Conservation (phyloP, 2,113 vertebrate genomes). For the Eublepharis macularius region DNA sequence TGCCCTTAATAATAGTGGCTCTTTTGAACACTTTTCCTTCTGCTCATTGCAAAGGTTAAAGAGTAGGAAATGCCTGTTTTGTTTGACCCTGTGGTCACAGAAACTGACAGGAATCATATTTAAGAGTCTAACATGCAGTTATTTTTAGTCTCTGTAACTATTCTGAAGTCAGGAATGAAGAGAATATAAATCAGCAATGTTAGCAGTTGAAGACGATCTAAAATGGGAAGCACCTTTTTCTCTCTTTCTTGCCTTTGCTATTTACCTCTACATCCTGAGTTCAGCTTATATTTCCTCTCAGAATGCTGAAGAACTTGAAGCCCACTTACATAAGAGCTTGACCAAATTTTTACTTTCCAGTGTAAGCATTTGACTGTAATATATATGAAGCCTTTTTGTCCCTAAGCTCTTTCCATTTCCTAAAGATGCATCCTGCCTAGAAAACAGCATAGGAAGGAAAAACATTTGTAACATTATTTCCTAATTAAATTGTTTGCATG, state of each 20-base stretch:
- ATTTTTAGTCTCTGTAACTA: conserved; percentile 66
- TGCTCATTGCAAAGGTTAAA: conserved; percentile 65
- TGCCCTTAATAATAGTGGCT: conserved; percentile 65
- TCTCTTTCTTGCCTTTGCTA: conserved; percentile 49
- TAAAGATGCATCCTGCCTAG: conserved; percentile 67
- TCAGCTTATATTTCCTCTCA: conserved; percentile 51
- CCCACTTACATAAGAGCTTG: conserved; percentile 48
- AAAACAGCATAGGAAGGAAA: conserved; percentile 67
- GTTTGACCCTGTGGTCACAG: conserved; percentile 61
- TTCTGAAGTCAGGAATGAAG: conserved; percentile 44
- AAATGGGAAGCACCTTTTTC: conserved; percentile 45
- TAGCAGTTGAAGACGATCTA: conserved; percentile 28
- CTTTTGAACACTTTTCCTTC: conserved; percentile 78
- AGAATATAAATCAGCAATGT: conserved; percentile 43
- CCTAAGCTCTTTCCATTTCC: conserved; percentile 62
- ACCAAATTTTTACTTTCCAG: conserved; percentile 61
- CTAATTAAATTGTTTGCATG: conserved; percentile 67
- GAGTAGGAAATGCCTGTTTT: conserved; percentile 78
- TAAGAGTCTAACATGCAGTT: conserved; percentile 51
- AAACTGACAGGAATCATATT: conserved; percentile 58
- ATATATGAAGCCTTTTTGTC: conserved; percentile 55
- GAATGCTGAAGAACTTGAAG: conserved; percentile 63
- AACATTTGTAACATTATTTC: conserved; percentile 61
- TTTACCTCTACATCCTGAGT: conserved; percentile 40
- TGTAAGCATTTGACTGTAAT: conserved; percentile 55